Evolutionary conservation across 2,888 invertebrate species (phyloP).

Genomic region (Pyrrhia umbra): DNA sequence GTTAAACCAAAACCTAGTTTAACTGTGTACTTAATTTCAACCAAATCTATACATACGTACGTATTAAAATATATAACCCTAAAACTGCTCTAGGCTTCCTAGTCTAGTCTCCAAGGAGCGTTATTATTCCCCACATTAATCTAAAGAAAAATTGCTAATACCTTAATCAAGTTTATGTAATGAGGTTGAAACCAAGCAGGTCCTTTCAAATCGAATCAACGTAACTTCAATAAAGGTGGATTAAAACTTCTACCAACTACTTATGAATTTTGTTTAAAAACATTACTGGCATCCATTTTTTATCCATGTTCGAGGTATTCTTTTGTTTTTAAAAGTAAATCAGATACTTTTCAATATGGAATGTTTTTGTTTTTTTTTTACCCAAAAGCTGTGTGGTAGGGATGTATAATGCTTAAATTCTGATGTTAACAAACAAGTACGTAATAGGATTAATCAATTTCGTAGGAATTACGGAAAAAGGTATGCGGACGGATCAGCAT

Average conservation of each 20-base stretch:
- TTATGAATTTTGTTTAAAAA: not conserved
- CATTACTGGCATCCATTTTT: no score
- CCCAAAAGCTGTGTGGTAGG: not conserved
- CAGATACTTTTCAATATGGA: no score
- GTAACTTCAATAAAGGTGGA: not conserved
- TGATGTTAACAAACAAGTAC: not conserved
- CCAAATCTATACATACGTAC: no score
- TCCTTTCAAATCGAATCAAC: constrained; percentile 8
- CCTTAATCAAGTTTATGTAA: constrained; percentile 26
- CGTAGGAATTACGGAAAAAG: constrained; percentile 3
- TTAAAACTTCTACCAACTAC: not conserved
- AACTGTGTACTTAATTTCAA: no score
- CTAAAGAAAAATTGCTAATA: constrained; percentile 10
- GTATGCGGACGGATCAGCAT: constrained; percentile 1
- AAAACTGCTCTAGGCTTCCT: not conserved
- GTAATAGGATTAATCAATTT: constrained; percentile 15
- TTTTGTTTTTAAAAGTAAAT: not conserved
- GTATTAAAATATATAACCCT: not conserved
- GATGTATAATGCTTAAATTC: not conserved
- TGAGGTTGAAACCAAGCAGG: constrained; percentile 4
- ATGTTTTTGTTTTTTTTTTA: not conserved
- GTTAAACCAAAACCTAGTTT: no score
- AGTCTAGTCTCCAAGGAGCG: not conserved
- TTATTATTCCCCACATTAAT: constrained; percentile 2
- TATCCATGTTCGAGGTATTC: no score